Base-by-base conservation (phyloP, 2,888 invertebrate species). In the Sminthurinus aureus region DNA sequence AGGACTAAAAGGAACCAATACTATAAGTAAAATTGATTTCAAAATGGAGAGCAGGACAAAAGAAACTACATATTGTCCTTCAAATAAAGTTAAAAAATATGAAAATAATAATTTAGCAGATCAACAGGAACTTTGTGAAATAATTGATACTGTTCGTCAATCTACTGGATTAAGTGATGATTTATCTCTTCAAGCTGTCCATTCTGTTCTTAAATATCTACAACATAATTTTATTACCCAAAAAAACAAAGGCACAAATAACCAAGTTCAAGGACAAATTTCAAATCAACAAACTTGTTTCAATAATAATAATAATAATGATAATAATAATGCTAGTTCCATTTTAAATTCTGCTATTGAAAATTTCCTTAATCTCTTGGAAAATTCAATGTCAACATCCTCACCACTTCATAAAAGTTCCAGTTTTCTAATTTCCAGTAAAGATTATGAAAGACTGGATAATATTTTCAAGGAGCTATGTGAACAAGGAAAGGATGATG, bases 121-220 rank as follows among this genome's bases (percentile, higher is more conserved):
- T 15, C 18, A 51, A 15, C 50, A 50, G 11, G 13, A 71, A 58
- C 15, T 80, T 15, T 80, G 80, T 18, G 87, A 87, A 80, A 79
- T 89, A 74, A 87, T 89, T 64, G 89, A 90, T 74, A 87, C 89
- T 88, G 95, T 96, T 69, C 92, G 96, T 79, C 93, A 94, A 88
- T 95, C 95, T 89, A 96, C 96, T 0, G 95, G 96, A 89, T 92
- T 96, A 67, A 96, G 95, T 89, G 95, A 96, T 90, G 95, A 96
- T 89, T 93, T 95, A 92, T 96, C 96, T 0, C 94, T 95, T 90
- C 93, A 96, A 83, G 96, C 96, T 18, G 93, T 96, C 69, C 94
- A 94, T 84, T 95, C 96, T 67, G 95, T 96, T 0, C 92, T 95
- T 0, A 92, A 87, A 71, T 88, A 87, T 78, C 84, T 89, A 18